A percentile compares a stretch with the other conserved stretches of the same genome.
Evolutionary conservation across 2,888 invertebrate genomes (phyloP).

Genomic region (Podabrus alpinus): DNA sequence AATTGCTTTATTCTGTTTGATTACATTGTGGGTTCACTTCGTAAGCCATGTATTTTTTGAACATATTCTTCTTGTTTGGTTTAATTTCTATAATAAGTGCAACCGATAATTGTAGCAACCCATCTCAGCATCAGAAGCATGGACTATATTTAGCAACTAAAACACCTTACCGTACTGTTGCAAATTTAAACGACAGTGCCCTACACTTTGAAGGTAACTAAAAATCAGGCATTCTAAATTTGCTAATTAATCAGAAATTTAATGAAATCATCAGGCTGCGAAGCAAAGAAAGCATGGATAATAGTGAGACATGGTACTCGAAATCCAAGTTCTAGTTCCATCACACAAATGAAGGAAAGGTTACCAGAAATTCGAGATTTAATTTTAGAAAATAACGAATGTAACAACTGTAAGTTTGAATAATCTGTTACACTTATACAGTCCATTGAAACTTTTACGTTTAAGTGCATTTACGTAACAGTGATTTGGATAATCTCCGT

Average conservation of each 20-base stretch:
- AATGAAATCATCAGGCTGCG: conserved; percentile 39
- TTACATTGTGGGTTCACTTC: not conserved
- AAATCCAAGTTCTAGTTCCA: conserved; percentile 65
- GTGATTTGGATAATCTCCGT: conserved; percentile 30
- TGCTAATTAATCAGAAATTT: not conserved
- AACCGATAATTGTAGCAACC: not conserved
- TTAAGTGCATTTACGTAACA: conserved; percentile 10
- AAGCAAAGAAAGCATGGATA: conserved; percentile 69
- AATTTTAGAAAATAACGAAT: conserved; percentile 59
- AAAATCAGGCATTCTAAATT: not conserved
- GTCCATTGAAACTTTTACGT: not conserved
- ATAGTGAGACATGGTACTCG: conserved; percentile 78
- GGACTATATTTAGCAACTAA: conserved; percentile 66
- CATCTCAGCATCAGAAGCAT: conserved; percentile 18
- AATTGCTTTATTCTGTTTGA: too few species aligned
- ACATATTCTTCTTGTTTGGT: not conserved
- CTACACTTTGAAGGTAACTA: conserved; percentile 63
- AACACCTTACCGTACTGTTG: conserved; percentile 74
- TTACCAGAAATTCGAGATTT: conserved; percentile 61
- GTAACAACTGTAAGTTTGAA: conserved; percentile 38
- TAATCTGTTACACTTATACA: not conserved
- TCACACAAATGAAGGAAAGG: conserved; percentile 59
- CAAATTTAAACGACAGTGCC: conserved; percentile 65
- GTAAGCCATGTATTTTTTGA: not conserved
- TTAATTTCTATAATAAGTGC: not conserved